Conservation (phyloP, 2,888 invertebrate genomes). For the Apamea monoglypha region DNA sequence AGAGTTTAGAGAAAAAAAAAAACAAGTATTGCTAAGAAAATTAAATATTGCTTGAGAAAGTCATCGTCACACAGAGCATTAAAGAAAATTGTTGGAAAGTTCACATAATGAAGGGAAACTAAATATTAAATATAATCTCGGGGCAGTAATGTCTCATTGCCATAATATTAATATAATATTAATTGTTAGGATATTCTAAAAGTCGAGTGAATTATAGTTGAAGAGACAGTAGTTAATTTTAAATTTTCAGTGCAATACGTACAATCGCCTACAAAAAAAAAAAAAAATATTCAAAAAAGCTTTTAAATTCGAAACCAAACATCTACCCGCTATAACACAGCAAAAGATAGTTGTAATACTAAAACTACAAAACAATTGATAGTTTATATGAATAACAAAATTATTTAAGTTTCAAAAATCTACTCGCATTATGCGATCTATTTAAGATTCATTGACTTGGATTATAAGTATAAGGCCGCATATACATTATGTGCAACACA, state of each 20-base stretch:
- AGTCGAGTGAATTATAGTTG: slow-evolving; percentile 34
- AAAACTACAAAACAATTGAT: slow-evolving; percentile 43
- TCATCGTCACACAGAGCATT: not conserved
- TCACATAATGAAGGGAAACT: slow-evolving; percentile 71
- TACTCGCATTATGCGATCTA: slow-evolving; percentile 43
- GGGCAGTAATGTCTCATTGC: slow-evolving; percentile 66
- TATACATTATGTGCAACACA: slow-evolving; percentile 11
- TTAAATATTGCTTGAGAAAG: slow-evolving; percentile 11
- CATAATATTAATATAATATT: slow-evolving; percentile 34
- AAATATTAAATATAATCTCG: slow-evolving; percentile 63
- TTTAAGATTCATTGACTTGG: slow-evolving; percentile 38
- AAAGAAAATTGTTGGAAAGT: slow-evolving; percentile 46
- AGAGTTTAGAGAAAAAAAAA: not conserved
- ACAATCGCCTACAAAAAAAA: slow-evolving; percentile 23
- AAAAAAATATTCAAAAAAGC: slow-evolving; percentile 32
- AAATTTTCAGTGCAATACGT: slow-evolving; percentile 27
- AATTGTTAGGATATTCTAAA: slow-evolving; percentile 48
- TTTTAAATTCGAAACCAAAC: slow-evolving; percentile 7
- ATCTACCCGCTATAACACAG: slow-evolving; percentile 41
- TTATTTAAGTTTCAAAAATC: slow-evolving; percentile 36
- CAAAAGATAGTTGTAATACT: slow-evolving; percentile 38
- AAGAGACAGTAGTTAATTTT: slow-evolving; percentile 32
- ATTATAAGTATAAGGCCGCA: slow-evolving; percentile 44
- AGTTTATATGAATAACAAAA: slow-evolving; percentile 23
- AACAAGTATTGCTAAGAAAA: slow-evolving; percentile 17